Conservation (phyloP, 2,797 vertebrate genomes). For the Eulemur albifrons region DNA sequence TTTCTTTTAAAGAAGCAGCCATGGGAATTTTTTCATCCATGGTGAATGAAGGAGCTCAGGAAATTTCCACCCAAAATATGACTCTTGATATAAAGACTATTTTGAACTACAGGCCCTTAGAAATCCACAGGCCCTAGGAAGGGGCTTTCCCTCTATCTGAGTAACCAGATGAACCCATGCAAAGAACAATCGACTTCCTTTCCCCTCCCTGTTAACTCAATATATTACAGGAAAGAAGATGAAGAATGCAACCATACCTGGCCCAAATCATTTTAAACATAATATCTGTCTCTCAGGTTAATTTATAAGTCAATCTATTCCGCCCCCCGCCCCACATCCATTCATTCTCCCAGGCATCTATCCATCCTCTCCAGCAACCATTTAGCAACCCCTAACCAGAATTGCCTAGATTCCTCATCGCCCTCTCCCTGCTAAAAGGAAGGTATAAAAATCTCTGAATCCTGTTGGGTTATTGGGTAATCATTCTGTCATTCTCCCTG, state of each 20-base stretch:
- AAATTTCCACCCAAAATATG: neutral
- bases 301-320: neutral
- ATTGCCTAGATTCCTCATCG: neutral
- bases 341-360: neutral
- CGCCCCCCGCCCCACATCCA: too few species aligned
- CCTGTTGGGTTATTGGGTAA: neutral
- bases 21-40: neutral
- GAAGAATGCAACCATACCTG: neutral
- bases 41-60: neutral
- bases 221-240: neutral
- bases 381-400: neutral
- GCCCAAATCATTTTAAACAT: neutral
- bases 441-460: neutral
- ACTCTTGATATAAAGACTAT: neutral
- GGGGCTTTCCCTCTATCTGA: neutral
- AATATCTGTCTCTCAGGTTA: neutral
- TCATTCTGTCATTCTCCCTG: neutral
- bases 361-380: neutral
- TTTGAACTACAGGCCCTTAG: neutral
- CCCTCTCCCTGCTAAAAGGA: neutral
- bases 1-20: neutral
- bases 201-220: neutral
- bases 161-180: neutral
- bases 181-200: neutral
- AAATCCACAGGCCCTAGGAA: neutral